These are phyloP conservation scores for Brevimyrus niger DNA, from an alignment of 2,113 vertebrate genomes.

Conservation along the genomic window DNA sequence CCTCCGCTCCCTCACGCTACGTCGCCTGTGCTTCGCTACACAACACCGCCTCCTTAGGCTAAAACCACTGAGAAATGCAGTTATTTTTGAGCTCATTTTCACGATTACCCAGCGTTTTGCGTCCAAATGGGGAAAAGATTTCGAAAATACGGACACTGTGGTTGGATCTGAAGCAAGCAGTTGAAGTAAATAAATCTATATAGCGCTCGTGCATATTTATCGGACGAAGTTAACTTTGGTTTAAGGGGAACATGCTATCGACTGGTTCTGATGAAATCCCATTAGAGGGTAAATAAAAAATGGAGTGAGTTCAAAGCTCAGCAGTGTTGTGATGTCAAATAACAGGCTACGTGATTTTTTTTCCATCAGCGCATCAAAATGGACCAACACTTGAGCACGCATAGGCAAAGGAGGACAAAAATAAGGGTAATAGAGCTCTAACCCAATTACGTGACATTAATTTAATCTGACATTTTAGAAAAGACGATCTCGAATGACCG, in stretches of 20 bases:
- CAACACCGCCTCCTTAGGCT: background rate
- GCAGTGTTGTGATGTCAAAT: background rate
- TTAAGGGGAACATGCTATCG: background rate
- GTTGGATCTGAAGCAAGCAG: background rate
- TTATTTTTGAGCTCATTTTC: background rate
- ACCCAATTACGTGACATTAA: background rate
- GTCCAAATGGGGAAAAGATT: background rate
- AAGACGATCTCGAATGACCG: background rate
- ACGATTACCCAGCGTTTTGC: background rate
- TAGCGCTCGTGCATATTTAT: background rate
- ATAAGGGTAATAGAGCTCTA: background rate
- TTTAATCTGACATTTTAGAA: background rate
- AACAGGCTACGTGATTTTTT: background rate
- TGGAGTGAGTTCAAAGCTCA: background rate
- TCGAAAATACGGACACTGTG: background rate
- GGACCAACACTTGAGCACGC: background rate
- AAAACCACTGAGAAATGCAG: background rate
- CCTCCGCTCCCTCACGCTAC: background rate
- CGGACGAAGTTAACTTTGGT: background rate
- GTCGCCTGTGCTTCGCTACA: background rate
- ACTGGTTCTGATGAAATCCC: background rate
- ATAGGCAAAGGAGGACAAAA: background rate
- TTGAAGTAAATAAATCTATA: background rate
- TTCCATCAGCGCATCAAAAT: background rate
- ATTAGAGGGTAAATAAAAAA: background rate